These are phyloP conservation scores for Microctonus hyperodae DNA, from an alignment of 2,888 invertebrate species.

Conservation along the genomic window DNA sequence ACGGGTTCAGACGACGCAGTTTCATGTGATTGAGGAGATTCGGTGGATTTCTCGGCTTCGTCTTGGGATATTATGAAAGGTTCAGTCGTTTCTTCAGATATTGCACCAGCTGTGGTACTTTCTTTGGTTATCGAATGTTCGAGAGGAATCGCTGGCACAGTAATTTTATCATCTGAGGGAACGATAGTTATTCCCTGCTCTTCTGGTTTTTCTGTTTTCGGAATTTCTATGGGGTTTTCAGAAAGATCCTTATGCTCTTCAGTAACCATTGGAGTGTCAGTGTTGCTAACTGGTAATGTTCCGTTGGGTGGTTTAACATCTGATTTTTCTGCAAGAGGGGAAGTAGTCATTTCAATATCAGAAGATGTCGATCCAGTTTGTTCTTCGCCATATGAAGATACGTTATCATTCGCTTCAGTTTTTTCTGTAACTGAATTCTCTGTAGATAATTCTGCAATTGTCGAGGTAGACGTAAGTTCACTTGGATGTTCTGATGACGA, in stretches of 20 bases:
- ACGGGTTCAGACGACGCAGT: slow-evolving; percentile 3
- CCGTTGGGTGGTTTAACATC: slow-evolving; percentile 14
- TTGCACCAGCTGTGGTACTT: slow-evolving; percentile 15
- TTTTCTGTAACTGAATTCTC: background rate
- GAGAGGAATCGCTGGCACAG: slow-evolving; percentile 15
- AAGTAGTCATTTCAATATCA: slow-evolving; percentile 29
- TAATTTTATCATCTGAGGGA: background rate
- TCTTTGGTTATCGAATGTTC: slow-evolving; percentile 38
- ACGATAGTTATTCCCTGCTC: slow-evolving; percentile 28
- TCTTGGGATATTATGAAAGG: slow-evolving; percentile 27
- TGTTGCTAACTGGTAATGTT: slow-evolving; percentile 24
- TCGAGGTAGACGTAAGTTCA: background rate
- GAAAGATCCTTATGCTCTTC: slow-evolving; percentile 29
- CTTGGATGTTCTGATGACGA: slow-evolving; percentile 31
- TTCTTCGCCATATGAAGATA: slow-evolving; percentile 31
- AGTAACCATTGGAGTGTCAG: slow-evolving; percentile 5
- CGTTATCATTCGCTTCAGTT: slow-evolving; percentile 24
- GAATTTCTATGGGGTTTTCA: slow-evolving; percentile 33
- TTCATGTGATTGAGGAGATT: slow-evolving; percentile 30
- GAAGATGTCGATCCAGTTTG: slow-evolving; percentile 18
- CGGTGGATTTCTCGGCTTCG: slow-evolving; percentile 26
- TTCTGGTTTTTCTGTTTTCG: slow-evolving; percentile 20
- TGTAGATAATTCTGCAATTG: background rate
- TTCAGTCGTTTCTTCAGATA: slow-evolving; percentile 26
- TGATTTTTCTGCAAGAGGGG: slow-evolving; percentile 23